Base-by-base conservation (phyloP, 2,888 invertebrate genomes). In the Dicycla oo region DNA sequence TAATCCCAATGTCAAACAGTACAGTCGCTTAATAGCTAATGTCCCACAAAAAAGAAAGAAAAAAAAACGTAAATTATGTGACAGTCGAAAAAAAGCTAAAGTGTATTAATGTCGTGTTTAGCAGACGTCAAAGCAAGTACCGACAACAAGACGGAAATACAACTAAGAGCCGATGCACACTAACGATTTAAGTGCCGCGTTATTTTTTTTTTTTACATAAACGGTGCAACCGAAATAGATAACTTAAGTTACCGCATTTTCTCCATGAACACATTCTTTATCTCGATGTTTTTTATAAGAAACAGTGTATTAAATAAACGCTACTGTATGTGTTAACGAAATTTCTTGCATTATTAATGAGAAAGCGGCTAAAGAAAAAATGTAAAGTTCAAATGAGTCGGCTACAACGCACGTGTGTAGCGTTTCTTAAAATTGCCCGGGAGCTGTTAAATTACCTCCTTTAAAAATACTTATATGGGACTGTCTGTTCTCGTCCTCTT, bases 51-150 rank as follows among this genome's bases (percentile, higher is more conserved):
- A 92, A 89, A 85, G 78, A 81, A 73, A 77, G 81, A 86, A 84
- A 90, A 93, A 93, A 94, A 93, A 91, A 89, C 65, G 90, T 94
- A 94, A 96, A 94, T 94, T 94, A 95, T 95, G 94, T 93, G 96
- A 94, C 95, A 94, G 93, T 86, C 85, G 89, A 91, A 94, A 95
- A 94, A 94, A 94, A 92, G 88, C 88, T 89, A 89, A 91, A 94
- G 92, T 92, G 93, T 94, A 94, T 95, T 95, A 94, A 95, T 94
- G 95, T 94, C 93, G 93, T 94, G 95, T 95, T 95, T 93, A 94
- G 91, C 91, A 88, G 91, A 94, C 93, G 96, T 94, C 96, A 96
- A 95, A 95, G 94, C 89, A 83, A 83, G 90, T 87, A 91, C 93
- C 93, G 93, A 87, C 88, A 86, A 86, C 82, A 82, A 81, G 92